Base-by-base conservation (phyloP, 1,140 invertebrate genomes). In the Trichomalopsis sarcophagae region DNA sequence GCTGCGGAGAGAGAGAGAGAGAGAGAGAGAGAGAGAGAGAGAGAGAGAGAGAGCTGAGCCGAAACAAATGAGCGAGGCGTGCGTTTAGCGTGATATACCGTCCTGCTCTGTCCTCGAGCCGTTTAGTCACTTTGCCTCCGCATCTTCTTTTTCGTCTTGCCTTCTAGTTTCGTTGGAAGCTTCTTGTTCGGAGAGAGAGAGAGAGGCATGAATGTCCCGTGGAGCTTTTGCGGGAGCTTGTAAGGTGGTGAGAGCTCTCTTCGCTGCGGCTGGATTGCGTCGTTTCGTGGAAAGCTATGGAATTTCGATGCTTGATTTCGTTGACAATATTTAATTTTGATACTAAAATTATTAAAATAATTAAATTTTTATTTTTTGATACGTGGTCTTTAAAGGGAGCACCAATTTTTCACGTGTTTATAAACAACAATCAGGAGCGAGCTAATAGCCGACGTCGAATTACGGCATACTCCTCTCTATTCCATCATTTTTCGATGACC, bases 61-160 rank as follows among this genome's bases (percentile, higher is more conserved):
- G 55, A 62, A 79, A 50, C n/a, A 77, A 83, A 83, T 36, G 71
- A 36, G 50, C 30, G 81, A 82, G 69, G 69, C 80, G 80, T 82
- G 69, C 69, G 23, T 85, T 62, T 62, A 62, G 55, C 80, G 81
- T 92, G 91, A 92, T 92, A 90, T 91, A 92, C 89, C 88, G 78
- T n/a, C 66, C 17, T 89, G 88, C 89, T 91, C 90, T 87, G 86
- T 87, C 88, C 88, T 88, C 89, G 87, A 87, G 82, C 81, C 90
- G 88, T 90, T 91, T 85, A 87, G 84, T 90, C 87, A 88, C 89
- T 11, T 21, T 13, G 30, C n/a, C 66, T 62, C 14, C 3, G 21
- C 23, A 21, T 62, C 62, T n/a, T 21, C 47, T 55, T 7, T 30
- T 23, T n/a, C 30, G 2, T 47, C 74, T 47, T 11, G n/a, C 0